Evolutionary conservation across 1,140 invertebrate species (phyloP).

Genomic region (Mesaphorura yosii): DNA sequence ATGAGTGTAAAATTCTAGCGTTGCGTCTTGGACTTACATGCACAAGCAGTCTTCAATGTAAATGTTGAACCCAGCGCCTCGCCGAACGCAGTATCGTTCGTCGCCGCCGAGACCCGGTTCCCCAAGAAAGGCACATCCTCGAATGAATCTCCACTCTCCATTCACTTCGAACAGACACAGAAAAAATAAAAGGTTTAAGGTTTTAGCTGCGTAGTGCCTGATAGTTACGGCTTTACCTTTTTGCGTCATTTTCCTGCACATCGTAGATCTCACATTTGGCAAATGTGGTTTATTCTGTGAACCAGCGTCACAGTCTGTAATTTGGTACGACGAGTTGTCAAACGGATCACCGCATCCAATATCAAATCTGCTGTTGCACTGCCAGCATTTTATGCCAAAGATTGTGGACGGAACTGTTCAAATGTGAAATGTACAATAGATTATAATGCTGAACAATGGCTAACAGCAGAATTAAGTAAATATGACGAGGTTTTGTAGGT

Average conservation of each 20-base stretch:
- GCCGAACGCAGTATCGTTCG: conserved; percentile 78
- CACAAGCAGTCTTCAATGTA: conserved; percentile 89
- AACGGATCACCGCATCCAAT: conserved; percentile 86
- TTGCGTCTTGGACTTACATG: conserved; percentile 37
- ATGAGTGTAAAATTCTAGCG: not conserved
- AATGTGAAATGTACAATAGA: not conserved
- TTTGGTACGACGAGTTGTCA: conserved; percentile 75
- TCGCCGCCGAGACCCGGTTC: conserved; percentile 79
- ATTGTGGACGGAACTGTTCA: conserved; percentile 2
- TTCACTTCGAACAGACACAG: conserved; percentile 49
- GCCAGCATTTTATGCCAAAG: conserved; percentile 72
- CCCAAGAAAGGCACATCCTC: conserved; percentile 78
- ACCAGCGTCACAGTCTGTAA: conserved; percentile 66
- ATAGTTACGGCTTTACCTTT: conserved; percentile 52
- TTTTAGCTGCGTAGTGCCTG: not conserved
- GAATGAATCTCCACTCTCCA: conserved; percentile 78
- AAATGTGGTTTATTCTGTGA: conserved; percentile 38
- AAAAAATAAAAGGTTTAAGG: not conserved
- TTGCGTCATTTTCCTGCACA: conserved; percentile 86
- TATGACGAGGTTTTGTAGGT: no score
- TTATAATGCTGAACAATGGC: not conserved
- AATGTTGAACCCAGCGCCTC: conserved; percentile 82
- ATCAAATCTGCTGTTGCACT: conserved; percentile 74
- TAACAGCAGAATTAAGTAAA: no score
- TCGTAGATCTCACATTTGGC: conserved; percentile 56